Conservation (phyloP, 1,140 invertebrate genomes). For the Aphaenogaster rudis region DNA sequence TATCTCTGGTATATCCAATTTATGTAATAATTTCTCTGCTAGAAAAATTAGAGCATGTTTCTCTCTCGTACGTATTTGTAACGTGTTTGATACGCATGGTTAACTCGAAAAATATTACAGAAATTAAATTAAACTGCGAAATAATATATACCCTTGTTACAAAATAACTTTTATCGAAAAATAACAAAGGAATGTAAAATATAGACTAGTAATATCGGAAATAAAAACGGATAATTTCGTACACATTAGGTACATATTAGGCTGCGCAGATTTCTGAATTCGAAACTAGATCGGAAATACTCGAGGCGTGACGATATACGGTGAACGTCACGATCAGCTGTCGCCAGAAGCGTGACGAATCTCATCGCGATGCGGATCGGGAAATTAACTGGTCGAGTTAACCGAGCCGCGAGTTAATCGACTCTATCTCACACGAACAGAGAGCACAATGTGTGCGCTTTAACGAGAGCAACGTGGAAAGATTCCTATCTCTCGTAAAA, state of each 20-base stretch:
- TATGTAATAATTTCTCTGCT: background rate
- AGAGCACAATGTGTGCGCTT: background rate
- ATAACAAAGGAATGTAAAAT: background rate
- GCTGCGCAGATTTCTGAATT: background rate
- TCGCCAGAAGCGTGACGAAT: slow-evolving; percentile 19
- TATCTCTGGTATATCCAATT: background rate
- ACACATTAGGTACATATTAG: no score
- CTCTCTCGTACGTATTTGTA: background rate
- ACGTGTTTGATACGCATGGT: background rate
- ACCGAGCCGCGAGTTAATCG: slow-evolving; percentile 40
- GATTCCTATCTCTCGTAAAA: slow-evolving; percentile 27
- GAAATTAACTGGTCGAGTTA: slow-evolving; percentile 46
- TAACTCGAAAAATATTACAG: background rate
- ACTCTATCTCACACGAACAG: slow-evolving; percentile 1
- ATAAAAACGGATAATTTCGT: background rate
- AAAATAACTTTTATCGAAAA: background rate
- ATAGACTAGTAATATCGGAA: background rate
- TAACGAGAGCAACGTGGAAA: slow-evolving; percentile 15
- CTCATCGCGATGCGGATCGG: slow-evolving; percentile 16
- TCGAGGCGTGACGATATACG: background rate
- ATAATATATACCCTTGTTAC: background rate
- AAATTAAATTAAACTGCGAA: background rate
- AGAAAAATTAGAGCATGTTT: background rate
- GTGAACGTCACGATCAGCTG: slow-evolving; percentile 49
- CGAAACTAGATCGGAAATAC: background rate